Evolutionary conservation across 2,888 invertebrate genomes (phyloP), one percentile per base, ranked within the genome.

Genomic region (Piscicola geometra): DNA sequence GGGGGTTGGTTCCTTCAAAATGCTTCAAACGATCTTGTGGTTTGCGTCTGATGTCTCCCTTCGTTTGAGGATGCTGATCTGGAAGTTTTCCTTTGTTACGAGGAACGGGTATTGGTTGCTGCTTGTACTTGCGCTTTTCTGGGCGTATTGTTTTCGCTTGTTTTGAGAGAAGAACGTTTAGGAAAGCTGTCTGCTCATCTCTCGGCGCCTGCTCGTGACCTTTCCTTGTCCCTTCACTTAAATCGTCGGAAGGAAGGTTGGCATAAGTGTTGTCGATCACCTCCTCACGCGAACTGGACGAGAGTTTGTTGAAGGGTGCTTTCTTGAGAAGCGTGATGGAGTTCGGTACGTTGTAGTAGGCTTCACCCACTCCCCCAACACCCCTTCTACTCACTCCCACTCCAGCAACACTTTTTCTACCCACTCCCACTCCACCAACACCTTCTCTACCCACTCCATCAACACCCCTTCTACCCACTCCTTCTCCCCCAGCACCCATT

Each of bases 331-430:
- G n/a, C 5, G 73, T 35, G 28, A 56, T 73, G 2, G 73, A 60
- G 30, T n/a, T 73, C 25, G 30, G 52, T n/a, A 73, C 73, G 41
- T 73, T 73, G 64, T 73, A 73, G n/a, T 56, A 56, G 64, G 73
- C 73, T 15, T 64, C 64, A 52, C n/a, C 35, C 3, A 12, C n/a
- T 5, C 70, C 60, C 21, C 28, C 36, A 1, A 3, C 25, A 18
- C 47, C 41, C 28, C 32, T 71, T 50, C 47, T 15, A 56, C 60
- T 56, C n/a, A n/a, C n/a, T n/a, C n/a, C n/a, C n/a, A n/a, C n/a
- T n/a, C n/a, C n/a, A n/a, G n/a, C n/a, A n/a, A n/a, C n/a, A n/a
- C n/a, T n/a, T n/a, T n/a, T n/a, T n/a, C n/a, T n/a, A n/a, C n/a
- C n/a, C n/a, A n/a, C n/a, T n/a, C n/a, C n/a, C n/a, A n/a, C n/a